Evolutionary conservation across 1,140 invertebrate species (phyloP).

Genomic region (Hydropsyche tenuis): DNA sequence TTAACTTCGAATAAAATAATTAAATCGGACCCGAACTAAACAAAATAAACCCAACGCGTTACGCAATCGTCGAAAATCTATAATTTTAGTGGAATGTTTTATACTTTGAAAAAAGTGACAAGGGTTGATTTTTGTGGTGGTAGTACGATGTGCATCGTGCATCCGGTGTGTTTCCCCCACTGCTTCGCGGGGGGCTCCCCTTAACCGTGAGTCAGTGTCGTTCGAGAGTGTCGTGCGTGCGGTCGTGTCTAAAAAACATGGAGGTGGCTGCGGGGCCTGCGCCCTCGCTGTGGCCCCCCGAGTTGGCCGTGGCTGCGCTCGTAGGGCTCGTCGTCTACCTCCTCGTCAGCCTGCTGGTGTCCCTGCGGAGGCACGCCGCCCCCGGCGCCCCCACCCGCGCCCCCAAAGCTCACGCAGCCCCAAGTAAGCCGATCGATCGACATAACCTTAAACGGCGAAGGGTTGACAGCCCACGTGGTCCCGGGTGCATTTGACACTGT

Average conservation of each 20-base stretch:
- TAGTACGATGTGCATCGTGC: not conserved
- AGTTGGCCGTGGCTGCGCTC: not conserved
- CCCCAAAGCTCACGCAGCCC: not conserved
- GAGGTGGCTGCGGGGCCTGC: not conserved
- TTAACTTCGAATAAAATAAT: too few relatives aligned
- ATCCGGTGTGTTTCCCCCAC: not conserved
- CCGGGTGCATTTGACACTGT: constrained; percentile 5
- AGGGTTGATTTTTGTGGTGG: too few relatives aligned
- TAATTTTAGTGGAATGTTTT: too few relatives aligned
- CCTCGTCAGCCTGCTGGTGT: not conserved
- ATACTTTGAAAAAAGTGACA: too few relatives aligned
- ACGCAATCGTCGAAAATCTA: too few relatives aligned
- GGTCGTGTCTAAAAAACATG: not conserved
- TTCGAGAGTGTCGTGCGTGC: too few relatives aligned
- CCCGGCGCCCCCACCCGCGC: not conserved
- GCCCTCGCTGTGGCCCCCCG: not conserved
- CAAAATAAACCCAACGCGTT: too few relatives aligned
- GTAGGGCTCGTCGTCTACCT: not conserved
- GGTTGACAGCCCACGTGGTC: not conserved
- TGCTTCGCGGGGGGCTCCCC: not conserved
- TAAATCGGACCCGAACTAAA: too few relatives aligned
- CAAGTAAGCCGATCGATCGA: not conserved
- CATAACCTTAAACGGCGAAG: too few relatives aligned
- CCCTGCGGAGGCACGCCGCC: not conserved
- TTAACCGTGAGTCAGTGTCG: not conserved